A percentile compares a stretch with the other conserved stretches of the same genome.
Conservation (phyloP, 2,113 vertebrate species). For the Clarias gariepinus region DNA sequence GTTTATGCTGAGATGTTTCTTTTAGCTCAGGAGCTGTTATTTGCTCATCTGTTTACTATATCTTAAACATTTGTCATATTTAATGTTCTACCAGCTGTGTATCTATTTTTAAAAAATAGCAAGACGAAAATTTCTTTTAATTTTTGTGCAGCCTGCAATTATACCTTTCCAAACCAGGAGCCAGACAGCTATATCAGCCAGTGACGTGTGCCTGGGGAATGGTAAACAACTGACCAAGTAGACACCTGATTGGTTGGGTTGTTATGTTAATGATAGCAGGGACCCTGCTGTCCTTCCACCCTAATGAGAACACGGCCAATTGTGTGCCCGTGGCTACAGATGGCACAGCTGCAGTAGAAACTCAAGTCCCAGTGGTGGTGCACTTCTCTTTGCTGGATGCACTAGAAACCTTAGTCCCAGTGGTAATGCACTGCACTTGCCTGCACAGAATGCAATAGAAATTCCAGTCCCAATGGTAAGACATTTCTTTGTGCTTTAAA, state of each 20-base stretch:
- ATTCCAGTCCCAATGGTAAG: conserved; percentile 4
- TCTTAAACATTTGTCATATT: conserved; percentile 20
- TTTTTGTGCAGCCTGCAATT: background rate
- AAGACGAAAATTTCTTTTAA: background rate
- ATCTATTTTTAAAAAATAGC: background rate
- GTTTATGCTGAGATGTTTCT: conserved; percentile 2
- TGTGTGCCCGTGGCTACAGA: conserved; percentile 37
- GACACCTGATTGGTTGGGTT: conserved; percentile 32
- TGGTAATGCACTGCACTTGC: conserved; percentile 22
- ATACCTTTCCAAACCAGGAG: conserved; percentile 4
- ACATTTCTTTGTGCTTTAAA: conserved; percentile 12
- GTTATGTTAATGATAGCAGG: conserved; percentile 18
- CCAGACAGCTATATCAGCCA: conserved; percentile 6
- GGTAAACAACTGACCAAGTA: conserved; percentile 36
- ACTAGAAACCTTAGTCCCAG: conserved; percentile 24
- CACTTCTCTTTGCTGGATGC: conserved; percentile 13
- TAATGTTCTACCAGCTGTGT: conserved; percentile 33
- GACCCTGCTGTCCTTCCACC: conserved; percentile 28
- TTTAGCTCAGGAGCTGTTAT: background rate
- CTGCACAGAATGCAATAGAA: conserved; percentile 24
- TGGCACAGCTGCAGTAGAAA: conserved; percentile 27
- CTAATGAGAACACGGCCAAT: conserved; percentile 23
- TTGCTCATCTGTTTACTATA: background rate
- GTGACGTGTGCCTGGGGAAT: conserved; percentile 2
- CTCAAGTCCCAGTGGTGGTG: conserved; percentile 15